Percentiles rank a stretch among this genome's conserved stretches.
Conservation (phyloP, 2,113 vertebrate species). For the Tachysurus vachellii region DNA sequence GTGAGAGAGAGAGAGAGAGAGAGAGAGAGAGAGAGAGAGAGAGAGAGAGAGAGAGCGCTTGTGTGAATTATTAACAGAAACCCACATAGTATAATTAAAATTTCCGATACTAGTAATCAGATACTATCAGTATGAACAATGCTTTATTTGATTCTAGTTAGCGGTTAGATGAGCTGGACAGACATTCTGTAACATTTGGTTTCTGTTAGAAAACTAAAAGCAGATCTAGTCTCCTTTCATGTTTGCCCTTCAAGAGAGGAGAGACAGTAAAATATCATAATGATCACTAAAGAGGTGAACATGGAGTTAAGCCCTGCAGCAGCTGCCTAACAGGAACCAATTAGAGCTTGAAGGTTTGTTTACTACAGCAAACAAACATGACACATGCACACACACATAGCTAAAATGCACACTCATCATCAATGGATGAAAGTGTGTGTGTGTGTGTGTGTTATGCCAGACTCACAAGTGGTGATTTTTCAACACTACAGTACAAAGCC, state of each 20-base stretch:
- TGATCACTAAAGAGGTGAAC: slow-evolving; percentile 24
- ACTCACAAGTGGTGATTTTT: slow-evolving; percentile 29
- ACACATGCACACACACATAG: slow-evolving; percentile 20
- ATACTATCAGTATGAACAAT: neutral
- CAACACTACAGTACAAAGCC: slow-evolving; percentile 42
- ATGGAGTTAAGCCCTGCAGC: slow-evolving; percentile 32
- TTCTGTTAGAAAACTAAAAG: neutral
- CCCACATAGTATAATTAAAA: neutral
- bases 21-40: too few relatives aligned
- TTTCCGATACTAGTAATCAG: neutral
- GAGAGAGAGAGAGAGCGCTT: too few relatives aligned
- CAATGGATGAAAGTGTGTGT: slow-evolving; percentile 10
- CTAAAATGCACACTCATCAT: neutral
- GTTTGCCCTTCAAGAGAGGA: slow-evolving; percentile 24
- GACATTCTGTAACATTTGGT: slow-evolving; percentile 26
- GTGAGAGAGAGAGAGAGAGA: neutral
- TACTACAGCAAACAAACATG: slow-evolving; percentile 9
- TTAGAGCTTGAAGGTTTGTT: slow-evolving; percentile 35
- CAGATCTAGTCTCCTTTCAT: slow-evolving; percentile 31
- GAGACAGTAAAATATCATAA: slow-evolving; percentile 47
- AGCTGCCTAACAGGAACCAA: slow-evolving; percentile 26
- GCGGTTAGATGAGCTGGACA: neutral
- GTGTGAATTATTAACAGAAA: neutral
- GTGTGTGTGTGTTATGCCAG: slow-evolving; percentile 14
- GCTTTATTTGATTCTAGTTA: too few relatives aligned